Evolutionary conservation across 2,888 invertebrate genomes (phyloP).

Genomic region (Rapana venosa): DNA sequence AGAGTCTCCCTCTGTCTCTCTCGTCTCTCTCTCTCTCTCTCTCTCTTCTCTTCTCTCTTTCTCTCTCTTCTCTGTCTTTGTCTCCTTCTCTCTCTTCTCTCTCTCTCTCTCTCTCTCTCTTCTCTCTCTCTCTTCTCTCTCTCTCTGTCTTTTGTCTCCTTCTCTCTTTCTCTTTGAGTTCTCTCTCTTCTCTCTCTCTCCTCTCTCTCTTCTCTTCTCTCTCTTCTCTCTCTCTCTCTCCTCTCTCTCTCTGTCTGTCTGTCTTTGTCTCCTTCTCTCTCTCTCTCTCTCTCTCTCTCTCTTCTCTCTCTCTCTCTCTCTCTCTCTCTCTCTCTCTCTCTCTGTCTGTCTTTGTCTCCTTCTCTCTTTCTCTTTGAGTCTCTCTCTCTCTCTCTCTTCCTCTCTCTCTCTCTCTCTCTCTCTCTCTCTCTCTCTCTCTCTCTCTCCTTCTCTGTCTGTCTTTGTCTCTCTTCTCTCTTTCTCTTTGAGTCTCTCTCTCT

Average conservation of each 20-base stretch:
- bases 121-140: background rate
- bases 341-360: background rate
- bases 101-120: background rate
- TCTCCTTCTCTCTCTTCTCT: background rate
- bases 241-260: conserved; percentile 1
- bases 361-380: conserved; percentile 20
- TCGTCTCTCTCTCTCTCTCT: too few relatives aligned
- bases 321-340: conserved; percentile 20
- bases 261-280: conserved; percentile 13
- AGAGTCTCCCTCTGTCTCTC: too few relatives aligned
- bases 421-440: too few relatives aligned
- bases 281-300: background rate
- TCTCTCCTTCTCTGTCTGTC: background rate
- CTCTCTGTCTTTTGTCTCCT: background rate
- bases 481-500: background rate
- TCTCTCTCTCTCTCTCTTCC: conserved; percentile 34
- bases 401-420: conserved; percentile 5
- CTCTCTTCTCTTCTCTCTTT: background rate
- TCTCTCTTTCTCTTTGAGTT: conserved; percentile 28
- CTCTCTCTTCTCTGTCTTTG: background rate
- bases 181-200: background rate
- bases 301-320: background rate
- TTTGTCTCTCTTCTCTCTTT: too few relatives aligned
- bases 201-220: background rate
- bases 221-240: background rate